phyloP scores from a whole-genome alignment of 2,113 vertebrate species.

The Rallus limicola region DNA sequence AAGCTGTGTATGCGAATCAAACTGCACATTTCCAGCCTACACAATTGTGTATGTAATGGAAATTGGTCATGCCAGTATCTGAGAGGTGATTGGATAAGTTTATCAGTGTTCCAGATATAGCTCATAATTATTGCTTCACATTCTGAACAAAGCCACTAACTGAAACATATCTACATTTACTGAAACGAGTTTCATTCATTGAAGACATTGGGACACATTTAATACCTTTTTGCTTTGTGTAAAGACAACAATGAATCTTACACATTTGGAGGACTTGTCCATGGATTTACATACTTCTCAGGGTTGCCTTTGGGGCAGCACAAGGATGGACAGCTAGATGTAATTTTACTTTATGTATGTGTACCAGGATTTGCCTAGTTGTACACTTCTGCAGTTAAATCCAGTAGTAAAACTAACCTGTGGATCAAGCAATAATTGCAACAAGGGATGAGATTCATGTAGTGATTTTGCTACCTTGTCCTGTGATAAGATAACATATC shows the following conservation, averaged over 20 bases:
- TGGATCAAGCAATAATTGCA: neutral
- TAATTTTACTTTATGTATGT: neutral
- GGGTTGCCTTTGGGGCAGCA: neutral
- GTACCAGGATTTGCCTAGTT: neutral
- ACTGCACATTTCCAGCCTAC: neutral
- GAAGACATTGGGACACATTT: neutral
- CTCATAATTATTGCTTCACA: neutral
- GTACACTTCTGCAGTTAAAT: neutral
- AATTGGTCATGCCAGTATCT: neutral
- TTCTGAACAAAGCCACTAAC: neutral
- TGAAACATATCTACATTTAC: neutral
- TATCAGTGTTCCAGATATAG: neutral
- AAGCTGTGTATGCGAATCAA: neutral
- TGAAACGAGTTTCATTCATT: conserved; percentile 1
- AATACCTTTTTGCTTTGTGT: neutral
- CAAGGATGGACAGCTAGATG: neutral
- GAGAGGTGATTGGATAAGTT: neutral
- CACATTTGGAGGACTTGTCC: neutral
- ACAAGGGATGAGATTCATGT: neutral
- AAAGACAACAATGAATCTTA: neutral
- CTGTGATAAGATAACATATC: neutral
- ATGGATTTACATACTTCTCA: neutral
- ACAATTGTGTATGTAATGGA: neutral
- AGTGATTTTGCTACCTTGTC: neutral
- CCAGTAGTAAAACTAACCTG: neutral